Evolutionary conservation across 2,797 vertebrate species (phyloP).

Genomic region (Arnoldichthys spilopterus): DNA sequence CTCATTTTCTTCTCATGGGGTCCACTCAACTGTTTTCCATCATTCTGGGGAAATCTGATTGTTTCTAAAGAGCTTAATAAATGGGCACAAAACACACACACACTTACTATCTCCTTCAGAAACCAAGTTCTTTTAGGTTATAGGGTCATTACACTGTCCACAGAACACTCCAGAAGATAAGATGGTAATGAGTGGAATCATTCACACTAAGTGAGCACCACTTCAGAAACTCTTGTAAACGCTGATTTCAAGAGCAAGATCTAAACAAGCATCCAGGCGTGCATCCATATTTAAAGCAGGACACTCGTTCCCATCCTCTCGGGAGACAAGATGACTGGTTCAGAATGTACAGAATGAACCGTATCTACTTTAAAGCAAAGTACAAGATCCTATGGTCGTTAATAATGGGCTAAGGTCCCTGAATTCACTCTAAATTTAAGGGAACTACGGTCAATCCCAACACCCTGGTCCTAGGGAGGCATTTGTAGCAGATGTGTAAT

Average conservation of each 20-base stretch:
- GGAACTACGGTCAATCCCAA: not conserved
- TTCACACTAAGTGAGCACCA: not conserved
- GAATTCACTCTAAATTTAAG: not conserved
- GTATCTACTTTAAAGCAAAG: not conserved
- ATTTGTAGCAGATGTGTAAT: not conserved
- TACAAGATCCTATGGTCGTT: not conserved
- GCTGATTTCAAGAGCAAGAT: not conserved
- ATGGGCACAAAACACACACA: constrained; percentile 52
- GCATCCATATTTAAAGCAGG: constrained; percentile 2
- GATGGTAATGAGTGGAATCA: not conserved
- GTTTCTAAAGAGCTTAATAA: not conserved
- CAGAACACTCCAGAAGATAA: not conserved
- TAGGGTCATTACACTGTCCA: not conserved
- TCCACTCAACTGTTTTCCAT: too few species aligned
- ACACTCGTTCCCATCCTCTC: not conserved
- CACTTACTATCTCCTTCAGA: constrained; percentile 3
- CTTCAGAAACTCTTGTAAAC: not conserved
- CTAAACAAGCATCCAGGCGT: constrained; percentile 6
- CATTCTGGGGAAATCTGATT: not conserved
- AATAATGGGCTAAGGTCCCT: not conserved
- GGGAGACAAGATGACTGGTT: too few species aligned
- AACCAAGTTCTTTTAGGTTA: not conserved
- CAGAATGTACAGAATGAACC: too few species aligned
- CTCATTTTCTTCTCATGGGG: too few species aligned
- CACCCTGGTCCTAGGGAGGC: not conserved